Evolutionary conservation across 2,888 invertebrate genomes (phyloP).

Genomic region (Piscicola geometra): DNA sequence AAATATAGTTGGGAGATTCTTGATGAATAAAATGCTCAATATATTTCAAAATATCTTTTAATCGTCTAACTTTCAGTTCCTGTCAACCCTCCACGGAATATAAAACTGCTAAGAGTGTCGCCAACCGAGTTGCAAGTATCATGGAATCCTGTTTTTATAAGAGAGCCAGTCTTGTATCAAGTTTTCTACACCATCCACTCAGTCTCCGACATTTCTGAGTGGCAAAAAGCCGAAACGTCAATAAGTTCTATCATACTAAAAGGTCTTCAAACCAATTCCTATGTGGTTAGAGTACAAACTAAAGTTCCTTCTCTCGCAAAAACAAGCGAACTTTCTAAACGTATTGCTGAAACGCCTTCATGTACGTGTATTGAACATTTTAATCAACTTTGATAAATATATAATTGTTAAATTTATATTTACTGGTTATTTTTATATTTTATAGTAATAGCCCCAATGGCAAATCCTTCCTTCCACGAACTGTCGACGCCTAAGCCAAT

Average conservation of each 20-base stretch:
- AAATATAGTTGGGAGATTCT: too few relatives aligned
- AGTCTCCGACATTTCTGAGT: constrained; percentile 13
- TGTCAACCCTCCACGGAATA: constrained; percentile 12
- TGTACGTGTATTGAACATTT: neutral
- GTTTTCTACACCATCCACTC: constrained; percentile 29
- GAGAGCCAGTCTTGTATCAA: constrained; percentile 4
- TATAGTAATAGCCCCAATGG: too few relatives aligned
- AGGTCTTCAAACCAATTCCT: neutral
- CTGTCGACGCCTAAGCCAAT: neutral
- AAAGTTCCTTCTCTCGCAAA: constrained; percentile 23
- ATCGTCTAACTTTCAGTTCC: neutral
- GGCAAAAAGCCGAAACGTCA: constrained; percentile 14
- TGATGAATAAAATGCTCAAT: too few relatives aligned
- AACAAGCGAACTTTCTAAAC: constrained; percentile 26
- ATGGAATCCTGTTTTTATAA: neutral
- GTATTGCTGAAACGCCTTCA: constrained; percentile 18
- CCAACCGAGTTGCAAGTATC: constrained; percentile 13
- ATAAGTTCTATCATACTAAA: constrained; percentile 5
- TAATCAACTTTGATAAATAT: too few relatives aligned
- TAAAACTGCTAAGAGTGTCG: constrained; percentile 28
- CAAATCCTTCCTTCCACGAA: neutral
- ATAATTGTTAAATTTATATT: too few relatives aligned
- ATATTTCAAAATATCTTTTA: too few relatives aligned
- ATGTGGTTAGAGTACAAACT: constrained; percentile 26
- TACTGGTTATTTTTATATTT: too few relatives aligned